phyloP scores from a whole-genome alignment of 2,888 invertebrate genomes.

The Xiphydria camelus region DNA sequence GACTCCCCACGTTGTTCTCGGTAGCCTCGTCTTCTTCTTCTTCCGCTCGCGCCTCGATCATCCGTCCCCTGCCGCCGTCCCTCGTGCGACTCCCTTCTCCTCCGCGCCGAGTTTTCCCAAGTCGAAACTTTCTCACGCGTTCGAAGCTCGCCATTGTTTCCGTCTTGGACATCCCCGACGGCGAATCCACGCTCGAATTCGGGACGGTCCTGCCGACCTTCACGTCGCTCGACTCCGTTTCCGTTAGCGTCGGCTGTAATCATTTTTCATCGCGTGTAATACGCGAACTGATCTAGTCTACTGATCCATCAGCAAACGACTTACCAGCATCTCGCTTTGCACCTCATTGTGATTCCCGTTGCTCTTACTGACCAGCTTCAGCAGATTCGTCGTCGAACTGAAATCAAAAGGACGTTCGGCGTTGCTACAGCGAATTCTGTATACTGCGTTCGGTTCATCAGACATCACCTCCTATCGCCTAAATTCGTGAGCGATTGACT shows the following conservation, averaged over 20 bases:
- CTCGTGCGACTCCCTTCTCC: conserved; percentile 17
- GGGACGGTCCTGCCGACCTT: conserved; percentile 8
- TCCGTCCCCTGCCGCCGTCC: no score
- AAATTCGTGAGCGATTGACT: conserved; percentile 48
- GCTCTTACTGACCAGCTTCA: neutral
- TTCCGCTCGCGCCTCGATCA: no score
- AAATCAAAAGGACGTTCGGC: neutral
- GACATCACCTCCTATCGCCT: conserved; percentile 44
- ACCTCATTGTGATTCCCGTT: neutral
- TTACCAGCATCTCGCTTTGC: neutral
- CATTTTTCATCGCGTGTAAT: neutral
- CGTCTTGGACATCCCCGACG: conserved; percentile 20
- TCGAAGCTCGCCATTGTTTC: conserved; percentile 45
- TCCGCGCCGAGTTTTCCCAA: conserved; percentile 34
- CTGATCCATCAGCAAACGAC: no score
- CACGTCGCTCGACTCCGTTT: conserved; percentile 4
- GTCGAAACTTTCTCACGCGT: conserved; percentile 41
- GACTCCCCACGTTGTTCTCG: conserved; percentile 11
- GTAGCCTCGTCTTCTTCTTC: conserved; percentile 16
- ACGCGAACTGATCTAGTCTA: no score
- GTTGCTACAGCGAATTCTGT: neutral
- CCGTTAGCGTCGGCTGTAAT: conserved; percentile 10
- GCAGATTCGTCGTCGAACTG: neutral
- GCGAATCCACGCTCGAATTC: conserved; percentile 1
- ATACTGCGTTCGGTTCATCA: no score